A percentile compares a stretch with the other conserved stretches of the same genome.
These are phyloP conservation scores for Xerus inauris DNA, from an alignment of 2,113 vertebrate species.

Conservation along the genomic window DNA sequence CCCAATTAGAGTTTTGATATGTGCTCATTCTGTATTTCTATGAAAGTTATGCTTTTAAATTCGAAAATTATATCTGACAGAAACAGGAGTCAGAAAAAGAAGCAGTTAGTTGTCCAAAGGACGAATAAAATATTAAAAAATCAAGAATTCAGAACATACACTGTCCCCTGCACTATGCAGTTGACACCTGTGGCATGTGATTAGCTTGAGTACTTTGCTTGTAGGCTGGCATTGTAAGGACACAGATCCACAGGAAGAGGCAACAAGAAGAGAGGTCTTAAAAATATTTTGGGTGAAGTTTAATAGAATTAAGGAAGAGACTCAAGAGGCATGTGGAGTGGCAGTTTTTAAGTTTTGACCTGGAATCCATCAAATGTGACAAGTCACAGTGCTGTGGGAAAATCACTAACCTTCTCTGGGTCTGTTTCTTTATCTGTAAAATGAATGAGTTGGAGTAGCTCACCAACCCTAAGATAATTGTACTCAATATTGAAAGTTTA, in stretches of 20 bases:
- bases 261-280: background rate
- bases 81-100: background rate
- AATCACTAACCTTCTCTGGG: background rate
- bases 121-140: background rate
- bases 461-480: background rate
- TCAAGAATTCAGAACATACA: background rate
- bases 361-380: constrained; percentile 27
- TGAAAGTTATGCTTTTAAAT: constrained; percentile 22
- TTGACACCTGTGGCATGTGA: background rate
- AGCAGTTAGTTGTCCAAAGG: background rate
- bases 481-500: background rate
- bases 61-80: constrained; percentile 32
- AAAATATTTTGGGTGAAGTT: background rate
- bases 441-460: background rate
- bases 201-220: background rate
- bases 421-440: constrained; percentile 10
- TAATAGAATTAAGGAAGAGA: background rate
- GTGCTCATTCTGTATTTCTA: background rate
- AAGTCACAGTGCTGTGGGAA: background rate
- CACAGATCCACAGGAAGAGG: background rate
- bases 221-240: background rate
- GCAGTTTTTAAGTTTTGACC: constrained; percentile 6
- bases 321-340: background rate
- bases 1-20: background rate
- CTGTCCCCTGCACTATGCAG: background rate